These are phyloP conservation scores for Phalanger gymnotis DNA, from an alignment of 2,797 vertebrate species.

Conservation along the genomic window DNA sequence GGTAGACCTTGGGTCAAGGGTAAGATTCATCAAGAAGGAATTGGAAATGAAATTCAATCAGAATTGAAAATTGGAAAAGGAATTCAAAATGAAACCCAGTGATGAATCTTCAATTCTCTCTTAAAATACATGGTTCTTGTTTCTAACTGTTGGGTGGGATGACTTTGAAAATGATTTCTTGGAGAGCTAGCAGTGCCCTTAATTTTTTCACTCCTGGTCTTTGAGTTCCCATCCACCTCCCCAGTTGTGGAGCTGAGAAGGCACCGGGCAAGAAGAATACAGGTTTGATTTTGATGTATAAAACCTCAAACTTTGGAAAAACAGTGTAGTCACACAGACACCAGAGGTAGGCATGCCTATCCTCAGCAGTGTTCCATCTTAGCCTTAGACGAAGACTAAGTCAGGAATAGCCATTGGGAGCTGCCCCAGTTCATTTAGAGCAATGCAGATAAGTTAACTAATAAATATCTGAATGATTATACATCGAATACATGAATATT, in stretches of 20 bases:
- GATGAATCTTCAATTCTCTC: slow-evolving; percentile 30
- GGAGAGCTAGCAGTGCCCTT: neutral
- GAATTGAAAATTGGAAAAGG: neutral
- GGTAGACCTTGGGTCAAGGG: neutral
- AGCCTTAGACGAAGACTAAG: neutral
- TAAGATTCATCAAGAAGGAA: slow-evolving; percentile 65
- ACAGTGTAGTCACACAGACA: slow-evolving; percentile 17
- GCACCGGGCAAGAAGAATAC: slow-evolving; percentile 12
- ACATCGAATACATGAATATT: neutral
- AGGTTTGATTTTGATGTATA: neutral
- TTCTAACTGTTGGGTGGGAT: slow-evolving; percentile 26
- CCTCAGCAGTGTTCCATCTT: neutral
- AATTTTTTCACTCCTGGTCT: neutral
- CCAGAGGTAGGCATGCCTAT: neutral
- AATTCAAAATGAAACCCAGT: slow-evolving; percentile 49
- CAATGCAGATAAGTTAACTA: neutral
- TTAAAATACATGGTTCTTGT: slow-evolving; percentile 42
- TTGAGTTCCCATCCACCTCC: slow-evolving; percentile 38
- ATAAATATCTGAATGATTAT: neutral
- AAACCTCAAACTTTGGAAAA: slow-evolving; percentile 30
- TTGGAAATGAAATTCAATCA: neutral
- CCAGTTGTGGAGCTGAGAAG: slow-evolving; percentile 9
- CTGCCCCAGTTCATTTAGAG: neutral
- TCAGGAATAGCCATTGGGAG: neutral
- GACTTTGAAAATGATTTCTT: slow-evolving; percentile 26